Evolutionary conservation across 2,888 invertebrate genomes (phyloP).

Genomic region (Zonitis immaculata): DNA sequence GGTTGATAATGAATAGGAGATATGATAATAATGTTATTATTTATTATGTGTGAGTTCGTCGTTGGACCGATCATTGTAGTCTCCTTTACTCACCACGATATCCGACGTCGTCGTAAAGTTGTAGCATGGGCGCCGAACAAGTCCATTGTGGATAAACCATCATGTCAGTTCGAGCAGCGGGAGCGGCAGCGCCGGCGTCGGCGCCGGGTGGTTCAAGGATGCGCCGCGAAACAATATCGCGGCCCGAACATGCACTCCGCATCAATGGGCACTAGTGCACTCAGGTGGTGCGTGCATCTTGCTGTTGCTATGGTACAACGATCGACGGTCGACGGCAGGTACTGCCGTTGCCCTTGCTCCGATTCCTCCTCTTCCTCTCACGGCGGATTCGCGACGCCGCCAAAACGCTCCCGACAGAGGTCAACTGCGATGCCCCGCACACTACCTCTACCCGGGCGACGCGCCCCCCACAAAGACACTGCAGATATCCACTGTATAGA

Average conservation of each 20-base stretch:
- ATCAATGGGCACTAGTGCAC: conserved; percentile 37
- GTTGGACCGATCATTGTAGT: conserved; percentile 17
- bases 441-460: conserved; percentile 6
- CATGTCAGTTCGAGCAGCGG: conserved; percentile 38
- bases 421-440: conserved; percentile 9
- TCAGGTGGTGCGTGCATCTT: conserved; percentile 29
- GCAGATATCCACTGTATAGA: conserved; percentile 3
- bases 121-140: conserved; percentile 55
- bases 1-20: too few relatives aligned
- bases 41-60: conserved; percentile 9
- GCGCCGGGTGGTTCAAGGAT: conserved; percentile 39
- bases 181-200: conserved; percentile 34
- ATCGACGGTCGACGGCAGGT: conserved; percentile 12
- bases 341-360: conserved; percentile 23
- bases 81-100: conserved; percentile 57
- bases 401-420: conserved; percentile 20
- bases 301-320: conserved; percentile 34
- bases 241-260: conserved; percentile 45
- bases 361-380: conserved; percentile 22
- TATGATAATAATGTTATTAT: too few relatives aligned
- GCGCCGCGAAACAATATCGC: conserved; percentile 44
- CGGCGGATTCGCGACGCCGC: conserved; percentile 20
- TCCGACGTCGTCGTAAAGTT: conserved; percentile 61
- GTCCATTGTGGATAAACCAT: conserved; percentile 62
- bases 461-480: conserved; percentile 7